A percentile compares a stretch with the other conserved stretches of the same genome.
phyloP scores from a whole-genome alignment of 1,140 invertebrate species.

The Euglossa dilemma region DNA sequence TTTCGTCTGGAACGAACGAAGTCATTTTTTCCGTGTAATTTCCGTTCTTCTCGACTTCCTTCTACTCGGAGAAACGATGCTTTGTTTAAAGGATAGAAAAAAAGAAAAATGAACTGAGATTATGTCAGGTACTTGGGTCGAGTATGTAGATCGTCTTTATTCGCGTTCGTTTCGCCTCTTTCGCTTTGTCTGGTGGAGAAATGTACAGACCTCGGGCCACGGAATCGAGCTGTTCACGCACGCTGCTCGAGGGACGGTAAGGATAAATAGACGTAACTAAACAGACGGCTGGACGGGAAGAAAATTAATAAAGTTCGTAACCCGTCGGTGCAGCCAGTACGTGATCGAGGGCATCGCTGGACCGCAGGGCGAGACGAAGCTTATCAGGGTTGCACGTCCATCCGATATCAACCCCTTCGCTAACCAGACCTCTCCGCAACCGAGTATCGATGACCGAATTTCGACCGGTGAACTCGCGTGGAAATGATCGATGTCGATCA shows the following conservation, averaged over 20 bases:
- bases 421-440: slow-evolving; percentile 21
- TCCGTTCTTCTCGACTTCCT: not conserved
- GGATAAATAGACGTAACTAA: slow-evolving; percentile 13
- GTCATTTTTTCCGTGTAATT: too few relatives aligned
- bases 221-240: not conserved
- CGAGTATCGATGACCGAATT: slow-evolving; percentile 44
- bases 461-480: slow-evolving; percentile 26
- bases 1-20: too few relatives aligned
- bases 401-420: slow-evolving; percentile 27
- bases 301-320: slow-evolving; percentile 32
- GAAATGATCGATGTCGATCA: slow-evolving; percentile 36
- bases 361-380: slow-evolving; percentile 13
- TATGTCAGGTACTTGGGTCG: too few relatives aligned
- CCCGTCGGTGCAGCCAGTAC: slow-evolving; percentile 1
- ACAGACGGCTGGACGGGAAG: not conserved
- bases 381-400: slow-evolving; percentile 37
- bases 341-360: slow-evolving; percentile 40
- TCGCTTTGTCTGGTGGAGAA: too few relatives aligned
- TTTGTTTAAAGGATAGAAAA: too few relatives aligned
- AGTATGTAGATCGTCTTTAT: too few relatives aligned
- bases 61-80: too few relatives aligned
- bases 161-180: too few relatives aligned
- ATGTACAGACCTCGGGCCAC: too few relatives aligned
- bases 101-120: too few relatives aligned
- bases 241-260: not conserved